Conservation (phyloP, 2,888 invertebrate species). For the Stenoptilia bipunctidactyla region DNA sequence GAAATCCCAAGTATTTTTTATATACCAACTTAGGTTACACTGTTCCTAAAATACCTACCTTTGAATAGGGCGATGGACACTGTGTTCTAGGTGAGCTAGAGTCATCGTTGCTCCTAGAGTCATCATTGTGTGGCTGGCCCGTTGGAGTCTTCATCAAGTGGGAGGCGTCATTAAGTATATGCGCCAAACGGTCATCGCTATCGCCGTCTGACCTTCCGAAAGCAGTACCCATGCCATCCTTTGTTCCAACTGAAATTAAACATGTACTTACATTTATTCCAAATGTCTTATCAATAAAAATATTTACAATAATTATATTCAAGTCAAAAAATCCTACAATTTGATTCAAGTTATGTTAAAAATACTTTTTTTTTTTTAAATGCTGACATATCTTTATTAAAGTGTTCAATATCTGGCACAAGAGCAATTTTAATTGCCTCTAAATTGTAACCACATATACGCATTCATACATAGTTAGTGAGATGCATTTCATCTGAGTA, state of each 20-base stretch:
- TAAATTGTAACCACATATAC: constrained; percentile 38
- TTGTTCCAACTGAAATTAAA: constrained; percentile 73
- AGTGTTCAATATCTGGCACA: constrained; percentile 14
- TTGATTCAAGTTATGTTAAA: not conserved
- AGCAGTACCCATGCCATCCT: constrained; percentile 83
- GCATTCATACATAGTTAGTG: constrained; percentile 23
- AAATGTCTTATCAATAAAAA: not conserved
- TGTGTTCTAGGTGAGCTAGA: constrained; percentile 84
- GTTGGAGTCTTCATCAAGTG: constrained; percentile 84
- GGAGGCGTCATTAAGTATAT: constrained; percentile 93
- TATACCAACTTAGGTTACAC: not conserved
- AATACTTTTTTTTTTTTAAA: not conserved
- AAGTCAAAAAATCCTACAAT: too few relatives aligned
- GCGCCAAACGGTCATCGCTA: constrained; percentile 93
- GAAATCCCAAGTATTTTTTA: constrained; percentile 2
- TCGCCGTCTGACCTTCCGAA: constrained; percentile 81
- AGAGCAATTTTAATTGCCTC: constrained; percentile 54
- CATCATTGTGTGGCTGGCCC: constrained; percentile 57
- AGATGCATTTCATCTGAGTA: constrained; percentile 20
- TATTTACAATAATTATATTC: not conserved
- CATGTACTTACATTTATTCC: not conserved
- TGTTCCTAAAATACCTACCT: constrained; percentile 52
- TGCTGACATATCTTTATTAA: not conserved
- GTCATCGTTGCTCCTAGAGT: constrained; percentile 83
- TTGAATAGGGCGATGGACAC: constrained; percentile 86